A percentile compares a stretch with the other conserved stretches of the same genome.
Evolutionary conservation across 2,797 vertebrate species (phyloP).

Genomic region (Benthosema pterotum): DNA sequence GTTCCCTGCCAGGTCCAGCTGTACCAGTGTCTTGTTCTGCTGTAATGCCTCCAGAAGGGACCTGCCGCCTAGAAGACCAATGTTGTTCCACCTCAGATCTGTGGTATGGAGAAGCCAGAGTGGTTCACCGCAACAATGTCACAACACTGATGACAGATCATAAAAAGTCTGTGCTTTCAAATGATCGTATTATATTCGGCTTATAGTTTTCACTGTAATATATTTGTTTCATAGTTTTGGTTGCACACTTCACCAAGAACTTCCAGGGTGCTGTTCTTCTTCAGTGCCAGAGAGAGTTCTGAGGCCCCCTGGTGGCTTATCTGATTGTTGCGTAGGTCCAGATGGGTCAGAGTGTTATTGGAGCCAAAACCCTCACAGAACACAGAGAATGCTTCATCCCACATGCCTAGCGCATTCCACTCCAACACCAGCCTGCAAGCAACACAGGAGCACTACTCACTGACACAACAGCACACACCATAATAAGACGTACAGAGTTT

Average conservation of each 20-base stretch:
- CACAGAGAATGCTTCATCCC: constrained; percentile 88
- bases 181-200: not conserved
- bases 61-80: constrained; percentile 91
- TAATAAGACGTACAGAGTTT: not conserved
- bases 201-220: not conserved
- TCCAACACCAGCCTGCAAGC: constrained; percentile 87
- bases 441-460: constrained; percentile 1
- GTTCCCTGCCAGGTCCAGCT: constrained; percentile 92
- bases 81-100: constrained; percentile 97
- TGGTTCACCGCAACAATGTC: not conserved
- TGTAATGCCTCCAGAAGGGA: constrained; percentile 85
- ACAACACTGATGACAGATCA: too few relatives aligned
- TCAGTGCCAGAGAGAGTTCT: constrained; percentile 86
- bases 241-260: constrained; percentile 82
- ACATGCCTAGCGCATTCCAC: constrained; percentile 92
- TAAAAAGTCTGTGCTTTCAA: too few relatives aligned
- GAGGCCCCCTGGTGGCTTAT: constrained; percentile 90
- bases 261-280: constrained; percentile 80
- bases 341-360: constrained; percentile 77
- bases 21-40: constrained; percentile 84
- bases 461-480: constrained; percentile 5
- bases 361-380: constrained; percentile 88
- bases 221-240: not conserved
- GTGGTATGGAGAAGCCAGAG: constrained; percentile 4
- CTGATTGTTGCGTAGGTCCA: constrained; percentile 96